Conservation (phyloP, 2,888 invertebrate genomes). For the Elegia similella region DNA sequence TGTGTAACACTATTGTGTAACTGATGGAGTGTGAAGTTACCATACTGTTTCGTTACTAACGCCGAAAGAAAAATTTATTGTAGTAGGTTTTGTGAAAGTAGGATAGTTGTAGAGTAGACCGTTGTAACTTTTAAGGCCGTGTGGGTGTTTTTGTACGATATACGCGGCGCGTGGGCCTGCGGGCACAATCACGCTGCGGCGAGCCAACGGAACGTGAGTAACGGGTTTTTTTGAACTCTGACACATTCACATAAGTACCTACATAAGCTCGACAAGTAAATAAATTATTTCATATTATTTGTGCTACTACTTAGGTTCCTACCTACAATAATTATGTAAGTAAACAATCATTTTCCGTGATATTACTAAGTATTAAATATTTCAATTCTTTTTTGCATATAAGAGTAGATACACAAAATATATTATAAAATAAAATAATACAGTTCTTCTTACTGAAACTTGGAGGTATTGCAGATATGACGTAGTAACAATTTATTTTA, state of each 20-base stretch:
- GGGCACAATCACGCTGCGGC: conserved; percentile 33
- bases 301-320: not conserved
- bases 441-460: too few relatives aligned
- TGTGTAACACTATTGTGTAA: conserved; percentile 3
- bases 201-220: conserved; percentile 42
- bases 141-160: conserved; percentile 39
- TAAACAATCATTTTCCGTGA: not conserved
- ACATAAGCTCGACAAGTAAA: not conserved
- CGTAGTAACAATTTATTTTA: too few relatives aligned
- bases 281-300: not conserved
- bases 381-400: too few relatives aligned
- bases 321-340: not conserved
- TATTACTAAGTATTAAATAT: too few relatives aligned
- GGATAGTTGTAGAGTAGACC: conserved; percentile 28
- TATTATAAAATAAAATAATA: too few relatives aligned
- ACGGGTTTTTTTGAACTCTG: conserved; percentile 55
- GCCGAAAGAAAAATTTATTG: conserved; percentile 26
- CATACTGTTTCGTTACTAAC: conserved; percentile 15
- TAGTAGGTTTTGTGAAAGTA: conserved; percentile 38
- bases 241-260: too few relatives aligned
- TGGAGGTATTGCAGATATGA: too few relatives aligned
- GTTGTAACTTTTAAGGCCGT: conserved; percentile 32
- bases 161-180: conserved; percentile 12
- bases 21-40: conserved; percentile 11
- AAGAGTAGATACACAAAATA: too few relatives aligned